Conservation (phyloP, 2,797 vertebrate species). For the Petrocephalus schoutedeni region DNA sequence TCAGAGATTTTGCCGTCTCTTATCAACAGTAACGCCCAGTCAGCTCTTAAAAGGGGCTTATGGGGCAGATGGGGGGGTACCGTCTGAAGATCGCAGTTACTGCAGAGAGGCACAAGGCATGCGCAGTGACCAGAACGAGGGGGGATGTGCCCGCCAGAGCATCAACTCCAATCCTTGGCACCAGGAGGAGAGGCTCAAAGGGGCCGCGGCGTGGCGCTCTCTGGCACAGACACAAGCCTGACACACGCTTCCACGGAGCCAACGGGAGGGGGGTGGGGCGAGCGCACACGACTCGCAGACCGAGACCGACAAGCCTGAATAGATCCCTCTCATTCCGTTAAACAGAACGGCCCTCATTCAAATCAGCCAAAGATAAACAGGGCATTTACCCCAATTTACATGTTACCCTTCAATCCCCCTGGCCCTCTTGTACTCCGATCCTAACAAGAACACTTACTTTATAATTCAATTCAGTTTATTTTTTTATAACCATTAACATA, state of each 20-base stretch:
- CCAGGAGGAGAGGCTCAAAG: neutral
- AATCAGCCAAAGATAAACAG: neutral
- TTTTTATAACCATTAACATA: neutral
- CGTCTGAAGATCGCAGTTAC: constrained; percentile 27
- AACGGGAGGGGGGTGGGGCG: neutral
- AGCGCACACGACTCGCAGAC: neutral
- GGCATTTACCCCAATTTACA: constrained; percentile 14
- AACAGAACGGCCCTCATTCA: constrained; percentile 8
- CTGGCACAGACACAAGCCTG: neutral
- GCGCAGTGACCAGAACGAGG: constrained; percentile 21
- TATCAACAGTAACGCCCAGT: constrained; percentile 26
- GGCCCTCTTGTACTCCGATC: neutral
- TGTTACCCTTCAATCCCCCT: neutral
- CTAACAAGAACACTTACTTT: neutral
- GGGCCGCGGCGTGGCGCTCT: neutral
- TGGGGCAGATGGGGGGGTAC: neutral
- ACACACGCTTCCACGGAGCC: constrained; percentile 9
- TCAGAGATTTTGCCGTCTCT: constrained; percentile 20
- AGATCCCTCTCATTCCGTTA: neutral
- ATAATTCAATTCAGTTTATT: no score
- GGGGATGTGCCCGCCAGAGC: neutral
- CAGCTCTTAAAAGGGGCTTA: constrained; percentile 40
- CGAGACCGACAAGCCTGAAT: neutral
- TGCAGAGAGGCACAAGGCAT: constrained; percentile 33
- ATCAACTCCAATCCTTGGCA: neutral